Base-by-base conservation (phyloP, 30 jellyfish, hydroid and myxozoan genomes). In the Aurelia aurita complex sp. Pacific region DNA sequence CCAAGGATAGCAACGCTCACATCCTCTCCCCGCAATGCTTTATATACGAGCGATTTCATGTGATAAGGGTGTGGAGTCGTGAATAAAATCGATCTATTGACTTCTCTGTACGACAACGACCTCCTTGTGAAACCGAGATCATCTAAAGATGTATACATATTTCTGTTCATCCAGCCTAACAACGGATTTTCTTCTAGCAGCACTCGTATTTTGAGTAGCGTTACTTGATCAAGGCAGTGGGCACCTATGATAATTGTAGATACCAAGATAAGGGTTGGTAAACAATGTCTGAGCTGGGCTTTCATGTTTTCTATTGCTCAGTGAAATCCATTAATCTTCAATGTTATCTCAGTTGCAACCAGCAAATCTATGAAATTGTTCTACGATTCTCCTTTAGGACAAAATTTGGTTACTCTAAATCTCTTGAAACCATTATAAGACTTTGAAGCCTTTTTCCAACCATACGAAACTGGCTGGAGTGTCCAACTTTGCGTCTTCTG, bases 111-210 rank as follows among this genome's bases (percentile, higher is more conserved):
- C 1, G 94, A 86, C 42, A 92, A 67, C 1, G 89, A 72, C 79
- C 86, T 65, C 70, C 83, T 51, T 16, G 89, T 64, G 89, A 76
- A 66, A 23, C 96, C 96, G 78, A 91, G 91, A 42, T 86, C 94
- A 34, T 76, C 92, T 62, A 94, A 57, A 1, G 98, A 79, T 17
- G 69, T 54, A 79, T 88, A 94, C 64, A 15, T 34, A 55, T 83
- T 87, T 54, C 94, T 85, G 94, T 88, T 69, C 88, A 94, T 59
- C 98, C 98, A 94, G 29, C 88, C 94, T 1, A 88, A 72, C 71
- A 94, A 17, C 3, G 98, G 97, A 72, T 94, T 89, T 32, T 81
- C 92, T 55, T 85, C 94, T 35, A 92, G 83, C 4, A 77, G 62
- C 32, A 83, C 88, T 19, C 94, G 83, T 23, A 91, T 69, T 69